A percentile compares a stretch with the other conserved stretches of the same genome.
These are phyloP conservation scores for Drosophila biarmipes DNA, from an alignment of 1,140 invertebrate genomes.

Conservation along the genomic window DNA sequence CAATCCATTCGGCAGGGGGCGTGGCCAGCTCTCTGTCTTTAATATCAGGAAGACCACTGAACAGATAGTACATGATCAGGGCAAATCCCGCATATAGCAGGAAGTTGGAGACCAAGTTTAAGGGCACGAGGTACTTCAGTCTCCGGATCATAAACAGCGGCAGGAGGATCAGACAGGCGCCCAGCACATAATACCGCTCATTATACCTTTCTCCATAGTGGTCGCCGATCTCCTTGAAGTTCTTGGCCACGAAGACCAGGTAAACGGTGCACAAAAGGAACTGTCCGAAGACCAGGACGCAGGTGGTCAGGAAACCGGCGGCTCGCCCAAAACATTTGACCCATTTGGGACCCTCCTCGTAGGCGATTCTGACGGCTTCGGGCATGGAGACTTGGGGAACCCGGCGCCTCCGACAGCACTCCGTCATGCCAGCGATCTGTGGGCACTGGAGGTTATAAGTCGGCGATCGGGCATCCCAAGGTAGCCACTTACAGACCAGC, in stretches of 20 bases:
- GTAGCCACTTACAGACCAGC: conserved; percentile 62
- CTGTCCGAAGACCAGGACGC: conserved; percentile 61
- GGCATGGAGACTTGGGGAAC: conserved; percentile 70
- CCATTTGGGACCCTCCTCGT: conserved; percentile 49
- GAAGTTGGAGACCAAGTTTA: conserved; percentile 57
- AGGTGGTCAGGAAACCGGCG: conserved; percentile 50
- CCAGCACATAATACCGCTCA: conserved; percentile 54
- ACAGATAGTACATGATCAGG: conserved; percentile 61
- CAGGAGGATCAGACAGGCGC: conserved; percentile 43
- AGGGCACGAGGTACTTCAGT: conserved; percentile 58
- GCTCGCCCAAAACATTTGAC: conserved; percentile 37
- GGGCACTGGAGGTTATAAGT: conserved; percentile 2
- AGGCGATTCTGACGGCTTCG: conserved; percentile 59
- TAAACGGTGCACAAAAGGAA: conserved; percentile 66
- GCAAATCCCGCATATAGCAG: conserved; percentile 55
- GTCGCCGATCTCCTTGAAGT: conserved; percentile 68
- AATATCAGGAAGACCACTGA: conserved; percentile 36
- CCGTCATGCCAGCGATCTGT: conserved; percentile 65
- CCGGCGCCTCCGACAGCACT: conserved; percentile 57
- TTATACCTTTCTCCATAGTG: conserved; percentile 27
- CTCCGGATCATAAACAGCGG: conserved; percentile 58
- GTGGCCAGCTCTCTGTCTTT: conserved; percentile 22
- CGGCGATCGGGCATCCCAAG: neutral
- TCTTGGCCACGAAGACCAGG: conserved; percentile 67
- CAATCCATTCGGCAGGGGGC: conserved; percentile 42